Evolutionary conservation across 2,888 invertebrate species (phyloP), one percentile per base, ranked within the genome.

Genomic region (Pomacea canaliculata): DNA sequence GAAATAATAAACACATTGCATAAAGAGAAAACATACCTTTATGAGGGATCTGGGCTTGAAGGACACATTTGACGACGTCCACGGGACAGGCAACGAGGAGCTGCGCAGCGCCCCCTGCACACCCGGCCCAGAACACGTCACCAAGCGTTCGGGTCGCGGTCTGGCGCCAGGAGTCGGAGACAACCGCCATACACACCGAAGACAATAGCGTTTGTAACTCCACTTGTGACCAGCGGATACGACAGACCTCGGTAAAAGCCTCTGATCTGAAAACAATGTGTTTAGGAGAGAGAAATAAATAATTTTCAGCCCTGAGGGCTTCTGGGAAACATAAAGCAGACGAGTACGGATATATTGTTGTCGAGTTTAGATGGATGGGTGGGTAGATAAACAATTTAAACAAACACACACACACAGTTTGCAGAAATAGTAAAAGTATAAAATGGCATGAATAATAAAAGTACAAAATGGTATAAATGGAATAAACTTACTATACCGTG

Each of bases 111-210:
- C 98, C 98, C 0, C 97, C 96, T 0, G 93, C 91, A 9, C 94
- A 93, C 0, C 97, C 97, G 1, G 97, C 96, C 3, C 94, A 79
- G 76, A 82, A 86, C 18, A 88, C 84, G 74, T 86, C 70, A 27
- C 5, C 7, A 69, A 59, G 9, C 3, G n/a, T 71, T 9, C n/a
- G 48, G 63, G 1, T 67, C 37, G 1, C 65, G 73, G 5, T 71
- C 63, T 49, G 71, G 68, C 10, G 78, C 76, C 48, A 88, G 72
- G 23, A 82, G 71, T 49, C 82, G 83, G 49, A 87, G 72, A 0
- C 83, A 81, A 73, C 95, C 95, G n/a, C 97, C 97, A 89, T 98
- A 97, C 0, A 96, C 95, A 12, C 98, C 98, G 89, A 99, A 99
- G 10, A 97, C 95, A 75, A 98, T 94, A 1, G 98, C 97, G 91